Conservation (phyloP, 2,888 invertebrate species). For the Augochlorella aurata region DNA sequence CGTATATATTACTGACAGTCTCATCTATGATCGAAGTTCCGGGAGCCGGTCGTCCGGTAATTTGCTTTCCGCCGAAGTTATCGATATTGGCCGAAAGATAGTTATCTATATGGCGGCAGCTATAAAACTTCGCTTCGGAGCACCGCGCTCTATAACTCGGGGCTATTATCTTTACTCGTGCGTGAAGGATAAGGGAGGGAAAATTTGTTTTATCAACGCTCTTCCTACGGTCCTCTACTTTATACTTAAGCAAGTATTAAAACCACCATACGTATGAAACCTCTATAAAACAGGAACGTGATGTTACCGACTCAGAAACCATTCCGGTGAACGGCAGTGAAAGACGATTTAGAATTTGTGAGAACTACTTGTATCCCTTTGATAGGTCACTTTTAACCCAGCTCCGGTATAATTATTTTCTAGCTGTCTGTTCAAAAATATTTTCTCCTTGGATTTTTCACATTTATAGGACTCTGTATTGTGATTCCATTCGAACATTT, state of each 20-base stretch:
- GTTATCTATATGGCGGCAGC: conserved; percentile 51
- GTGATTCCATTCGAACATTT: too few relatives aligned
- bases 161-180: conserved; percentile 55
- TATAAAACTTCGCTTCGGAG: conserved; percentile 45
- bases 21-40: conserved; percentile 32
- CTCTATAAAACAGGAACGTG: background rate
- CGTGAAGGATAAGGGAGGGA: conserved; percentile 54
- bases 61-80: conserved; percentile 59
- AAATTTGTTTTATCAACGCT: conserved; percentile 49
- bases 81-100: conserved; percentile 61
- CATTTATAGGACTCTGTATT: too few relatives aligned
- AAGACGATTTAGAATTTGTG: background rate
- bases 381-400: background rate
- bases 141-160: conserved; percentile 38
- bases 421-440: too few relatives aligned
- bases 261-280: background rate
- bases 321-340: background rate
- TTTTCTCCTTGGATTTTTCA: too few relatives aligned
- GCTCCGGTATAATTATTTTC: too few relatives aligned
- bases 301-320: background rate
- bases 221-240: conserved; percentile 9
- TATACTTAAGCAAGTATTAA: conserved; percentile 10
- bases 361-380: background rate
- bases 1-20: conserved; percentile 40
- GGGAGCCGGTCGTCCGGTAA: conserved; percentile 43